phyloP scores from a whole-genome alignment of 2,888 invertebrate genomes.

The Trachelus troglodyta region DNA sequence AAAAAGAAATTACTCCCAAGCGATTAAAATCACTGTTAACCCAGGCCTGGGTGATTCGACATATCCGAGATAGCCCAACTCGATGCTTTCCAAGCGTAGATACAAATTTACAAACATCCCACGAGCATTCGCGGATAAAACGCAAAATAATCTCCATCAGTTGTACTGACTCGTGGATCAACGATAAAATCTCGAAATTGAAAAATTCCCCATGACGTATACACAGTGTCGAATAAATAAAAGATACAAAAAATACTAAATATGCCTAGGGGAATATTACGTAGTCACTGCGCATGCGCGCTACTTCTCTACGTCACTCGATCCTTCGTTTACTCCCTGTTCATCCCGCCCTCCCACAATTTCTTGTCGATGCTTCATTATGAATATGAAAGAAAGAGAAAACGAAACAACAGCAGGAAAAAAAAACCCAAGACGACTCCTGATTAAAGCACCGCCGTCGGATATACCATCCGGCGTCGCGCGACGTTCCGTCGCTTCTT shows the following conservation, averaged over 20 bases:
- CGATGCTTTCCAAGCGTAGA: too few relatives aligned
- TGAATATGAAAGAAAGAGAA: not conserved
- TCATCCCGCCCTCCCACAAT: not conserved
- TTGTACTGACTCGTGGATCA: not conserved
- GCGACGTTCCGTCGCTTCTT: not conserved
- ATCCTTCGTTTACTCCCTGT: not conserved
- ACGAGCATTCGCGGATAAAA: not conserved
- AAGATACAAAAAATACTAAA: not conserved
- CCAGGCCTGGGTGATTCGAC: too few relatives aligned
- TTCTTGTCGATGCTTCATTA: not conserved
- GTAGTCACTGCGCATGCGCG: not conserved
- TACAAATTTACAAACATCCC: too few relatives aligned
- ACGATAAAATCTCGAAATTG: not conserved
- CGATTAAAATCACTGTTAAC: not conserved
- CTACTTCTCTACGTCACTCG: not conserved
- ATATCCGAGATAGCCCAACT: too few relatives aligned
- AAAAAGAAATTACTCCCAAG: not conserved
- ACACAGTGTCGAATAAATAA: not conserved
- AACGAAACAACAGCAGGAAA: not conserved
- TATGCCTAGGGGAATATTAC: not conserved
- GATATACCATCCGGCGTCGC: not conserved
- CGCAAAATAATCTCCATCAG: not conserved
- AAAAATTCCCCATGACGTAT: not conserved
- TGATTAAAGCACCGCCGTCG: not conserved
- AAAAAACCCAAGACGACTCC: not conserved